Base-by-base conservation (phyloP, 2,888 invertebrate species). In the Resseliella maxima region DNA sequence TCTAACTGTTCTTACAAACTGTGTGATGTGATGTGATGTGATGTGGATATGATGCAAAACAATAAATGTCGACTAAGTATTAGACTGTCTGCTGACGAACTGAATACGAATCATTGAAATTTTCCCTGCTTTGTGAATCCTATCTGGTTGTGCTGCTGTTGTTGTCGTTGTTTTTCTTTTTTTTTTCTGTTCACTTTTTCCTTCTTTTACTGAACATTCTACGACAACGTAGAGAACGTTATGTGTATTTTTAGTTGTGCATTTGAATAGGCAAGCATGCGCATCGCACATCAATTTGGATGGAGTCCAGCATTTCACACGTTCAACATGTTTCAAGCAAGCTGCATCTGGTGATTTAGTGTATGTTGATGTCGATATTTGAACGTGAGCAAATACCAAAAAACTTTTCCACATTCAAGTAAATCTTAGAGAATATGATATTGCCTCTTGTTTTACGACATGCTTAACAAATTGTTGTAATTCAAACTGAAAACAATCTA, bases 231-330 rank as follows among this genome's bases (percentile, higher is more conserved):
- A 72, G 81, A 81, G 36, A 50, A 83, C 41, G 83, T 83, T 83
- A 36, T n/a, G 83, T 83, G 83, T 83, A 83, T 83, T 83, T 83
- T 38, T 83, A 83, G 83, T 83, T 83, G 83, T 83, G 38, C 83
- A 83, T 83, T 41, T 83, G 83, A 38, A 83, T 83, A 38, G 38
- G 83, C 38, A 38, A 83, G 38, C 83, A 83, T 83, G 36, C 38
- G 36, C 38, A 36, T 18, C 38, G 10, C 24, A n/a, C n/a, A 38
- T n/a, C 38, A n/a, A 24, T 83, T 83, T 83, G 83, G 83, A 83
- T 83, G 38, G 83, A 83, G 38, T 83, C 83, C 83, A 83, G 83
- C 24, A 83, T 83, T 83, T 41, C 36, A 38, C 64, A 64, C 38
- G 38, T 83, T 83, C 38, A 83, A 83, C 38, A 38, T 83, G 18